Evolutionary conservation across 2,888 invertebrate species (phyloP).

Genomic region (Polia nebulosa): DNA sequence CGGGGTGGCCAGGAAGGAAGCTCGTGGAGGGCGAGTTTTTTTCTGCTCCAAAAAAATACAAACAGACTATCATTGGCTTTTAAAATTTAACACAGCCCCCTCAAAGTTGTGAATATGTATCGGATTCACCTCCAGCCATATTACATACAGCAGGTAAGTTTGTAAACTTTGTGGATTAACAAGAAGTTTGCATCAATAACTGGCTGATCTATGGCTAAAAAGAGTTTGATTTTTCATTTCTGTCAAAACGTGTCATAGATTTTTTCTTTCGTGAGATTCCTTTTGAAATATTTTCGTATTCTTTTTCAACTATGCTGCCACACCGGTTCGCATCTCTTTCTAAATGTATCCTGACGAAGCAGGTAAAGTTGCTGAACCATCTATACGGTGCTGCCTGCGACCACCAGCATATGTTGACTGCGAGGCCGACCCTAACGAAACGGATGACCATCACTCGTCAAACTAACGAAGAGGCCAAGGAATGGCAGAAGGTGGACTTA

Average conservation of each 20-base stretch:
- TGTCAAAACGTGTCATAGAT: not conserved
- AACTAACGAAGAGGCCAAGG: not conserved
- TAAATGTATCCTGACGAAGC: conserved; percentile 12
- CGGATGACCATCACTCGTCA: not conserved
- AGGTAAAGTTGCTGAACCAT: conserved; percentile 32
- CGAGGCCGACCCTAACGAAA: conserved; percentile 2
- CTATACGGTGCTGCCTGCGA: conserved; percentile 36
- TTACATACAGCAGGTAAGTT: conserved; percentile 23
- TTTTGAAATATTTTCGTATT: not conserved
- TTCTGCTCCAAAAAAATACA: not conserved
- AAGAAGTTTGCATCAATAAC: conserved; percentile 12
- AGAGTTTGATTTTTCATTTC: not conserved
- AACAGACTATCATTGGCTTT: not conserved
- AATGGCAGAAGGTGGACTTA: not conserved
- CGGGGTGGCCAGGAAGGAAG: no score
- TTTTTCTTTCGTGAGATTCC: not conserved
- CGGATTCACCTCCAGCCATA: not conserved
- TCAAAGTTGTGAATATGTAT: conserved; percentile 6
- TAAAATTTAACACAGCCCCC: not conserved
- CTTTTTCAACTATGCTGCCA: not conserved
- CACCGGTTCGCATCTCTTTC: not conserved
- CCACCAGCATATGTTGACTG: conserved; percentile 21
- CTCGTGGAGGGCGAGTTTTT: no score
- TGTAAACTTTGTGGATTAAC: not conserved
- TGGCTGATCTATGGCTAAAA: not conserved